Evolutionary conservation across 2,888 invertebrate genomes (phyloP).

Genomic region (Chrysodeixis includens): DNA sequence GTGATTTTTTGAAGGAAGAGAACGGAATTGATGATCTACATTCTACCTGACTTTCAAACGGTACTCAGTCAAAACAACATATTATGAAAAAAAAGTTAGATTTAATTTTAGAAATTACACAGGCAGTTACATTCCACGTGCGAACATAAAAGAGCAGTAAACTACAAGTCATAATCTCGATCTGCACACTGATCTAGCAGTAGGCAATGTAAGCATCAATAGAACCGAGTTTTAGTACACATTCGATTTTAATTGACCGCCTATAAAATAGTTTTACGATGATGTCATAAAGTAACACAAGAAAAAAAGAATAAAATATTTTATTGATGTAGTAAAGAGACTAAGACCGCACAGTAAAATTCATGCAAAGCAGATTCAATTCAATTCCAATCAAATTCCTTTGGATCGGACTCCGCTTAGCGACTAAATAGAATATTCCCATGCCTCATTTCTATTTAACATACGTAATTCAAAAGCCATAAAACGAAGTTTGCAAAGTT

Average conservation of each 20-base stretch:
- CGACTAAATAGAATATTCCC: slow-evolving; percentile 73
- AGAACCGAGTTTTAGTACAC: slow-evolving; percentile 38
- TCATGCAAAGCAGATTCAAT: slow-evolving; percentile 64
- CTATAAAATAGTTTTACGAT: slow-evolving; percentile 58
- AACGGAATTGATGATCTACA: no score
- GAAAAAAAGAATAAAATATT: slow-evolving; percentile 58
- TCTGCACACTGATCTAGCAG: slow-evolving; percentile 34
- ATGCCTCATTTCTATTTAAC: slow-evolving; percentile 79
- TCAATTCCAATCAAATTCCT: slow-evolving; percentile 69
- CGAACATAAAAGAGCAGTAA: slow-evolving; percentile 40
- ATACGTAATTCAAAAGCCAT: slow-evolving; percentile 80
- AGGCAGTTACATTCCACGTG: slow-evolving; percentile 37
- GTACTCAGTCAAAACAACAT: neutral
- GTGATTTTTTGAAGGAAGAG: neutral
- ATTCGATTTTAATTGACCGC: slow-evolving; percentile 55
- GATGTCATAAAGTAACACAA: slow-evolving; percentile 48
- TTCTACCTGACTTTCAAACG: neutral
- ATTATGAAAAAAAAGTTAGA: neutral
- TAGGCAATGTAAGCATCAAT: slow-evolving; percentile 40
- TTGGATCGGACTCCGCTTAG: slow-evolving; percentile 49
- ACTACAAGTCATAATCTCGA: slow-evolving; percentile 41
- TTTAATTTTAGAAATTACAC: neutral
- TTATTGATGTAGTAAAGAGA: slow-evolving; percentile 56
- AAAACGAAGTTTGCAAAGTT: slow-evolving; percentile 68
- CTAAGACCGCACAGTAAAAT: slow-evolving; percentile 51